These are phyloP conservation scores for Patella depressa DNA, from an alignment of 2,888 invertebrate species.

Conservation along the genomic window DNA sequence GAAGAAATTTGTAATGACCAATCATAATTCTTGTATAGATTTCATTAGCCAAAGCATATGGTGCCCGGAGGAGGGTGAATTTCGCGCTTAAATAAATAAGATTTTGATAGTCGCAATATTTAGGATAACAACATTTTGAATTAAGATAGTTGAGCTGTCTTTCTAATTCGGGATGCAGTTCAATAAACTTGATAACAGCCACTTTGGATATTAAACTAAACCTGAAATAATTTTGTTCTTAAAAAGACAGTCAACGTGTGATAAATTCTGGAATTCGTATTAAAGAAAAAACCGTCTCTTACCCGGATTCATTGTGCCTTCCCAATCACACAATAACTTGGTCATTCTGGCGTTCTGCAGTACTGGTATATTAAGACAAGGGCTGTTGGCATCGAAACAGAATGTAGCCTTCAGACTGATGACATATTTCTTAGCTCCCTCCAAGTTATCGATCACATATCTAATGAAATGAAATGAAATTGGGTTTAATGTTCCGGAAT, in stretches of 20 bases:
- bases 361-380: slow-evolving; percentile 32
- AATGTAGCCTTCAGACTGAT: slow-evolving; percentile 31
- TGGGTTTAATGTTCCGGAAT: no score
- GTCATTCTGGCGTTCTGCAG: slow-evolving; percentile 30
- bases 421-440: slow-evolving; percentile 32
- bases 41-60: no score
- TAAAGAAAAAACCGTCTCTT: slow-evolving; percentile 7
- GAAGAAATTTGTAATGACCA: neutral
- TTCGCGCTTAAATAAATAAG: neutral
- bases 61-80: no score
- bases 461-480: slow-evolving; percentile 16
- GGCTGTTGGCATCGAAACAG: slow-evolving; percentile 30
- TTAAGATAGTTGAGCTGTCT: slow-evolving; percentile 11
- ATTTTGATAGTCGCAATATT: neutral
- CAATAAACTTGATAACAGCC: no score
- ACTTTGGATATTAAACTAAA: no score
- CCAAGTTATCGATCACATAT: slow-evolving; percentile 32
- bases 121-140: neutral
- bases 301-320: slow-evolving; percentile 15
- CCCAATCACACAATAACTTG: slow-evolving; percentile 35
- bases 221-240: no score
- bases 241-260: no score
- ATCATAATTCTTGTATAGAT: neutral
- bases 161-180: no score
- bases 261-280: no score